These are phyloP conservation scores for Netelia inedita DNA, from an alignment of 2,888 invertebrate species.

Conservation along the genomic window DNA sequence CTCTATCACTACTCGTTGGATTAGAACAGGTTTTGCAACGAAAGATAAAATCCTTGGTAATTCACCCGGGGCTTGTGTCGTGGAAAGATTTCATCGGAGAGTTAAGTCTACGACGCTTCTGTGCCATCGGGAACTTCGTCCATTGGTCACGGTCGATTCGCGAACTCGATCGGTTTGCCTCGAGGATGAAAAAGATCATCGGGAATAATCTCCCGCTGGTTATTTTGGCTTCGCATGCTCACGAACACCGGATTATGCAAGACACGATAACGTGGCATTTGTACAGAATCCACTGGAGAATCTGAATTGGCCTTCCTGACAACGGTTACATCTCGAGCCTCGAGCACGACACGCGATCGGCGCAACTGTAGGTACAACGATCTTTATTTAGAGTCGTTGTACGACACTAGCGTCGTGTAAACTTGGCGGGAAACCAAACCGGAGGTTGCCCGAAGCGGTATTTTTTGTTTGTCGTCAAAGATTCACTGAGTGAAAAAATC, in stretches of 20 bases:
- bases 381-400: slow-evolving; percentile 36
- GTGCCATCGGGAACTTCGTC: slow-evolving; percentile 55
- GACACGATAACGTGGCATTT: slow-evolving; percentile 31
- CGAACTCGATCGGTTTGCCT: slow-evolving; percentile 21
- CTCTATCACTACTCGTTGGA: slow-evolving; percentile 17
- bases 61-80: slow-evolving; percentile 48
- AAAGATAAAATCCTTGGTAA: slow-evolving; percentile 45
- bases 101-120: slow-evolving; percentile 29
- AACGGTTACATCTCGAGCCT: neutral
- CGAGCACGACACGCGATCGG: slow-evolving; percentile 8
- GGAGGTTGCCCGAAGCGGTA: neutral
- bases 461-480: neutral
- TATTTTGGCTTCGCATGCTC: slow-evolving; percentile 28
- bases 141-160: slow-evolving; percentile 51
- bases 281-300: slow-evolving; percentile 20
- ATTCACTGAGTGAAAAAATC: neutral
- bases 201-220: slow-evolving; percentile 2
- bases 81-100: slow-evolving; percentile 32
- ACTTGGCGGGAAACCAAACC: neutral
- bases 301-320: slow-evolving; percentile 36
- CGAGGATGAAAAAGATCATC: slow-evolving; percentile 33
- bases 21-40: slow-evolving; percentile 56
- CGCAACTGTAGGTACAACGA: slow-evolving; percentile 1
- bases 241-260: slow-evolving; percentile 40
- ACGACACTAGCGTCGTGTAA: slow-evolving; percentile 22